A percentile compares a stretch with the other conserved stretches of the same genome.
phyloP scores from a whole-genome alignment of 2,888 invertebrate species.

The Diachrysia chrysitis region DNA sequence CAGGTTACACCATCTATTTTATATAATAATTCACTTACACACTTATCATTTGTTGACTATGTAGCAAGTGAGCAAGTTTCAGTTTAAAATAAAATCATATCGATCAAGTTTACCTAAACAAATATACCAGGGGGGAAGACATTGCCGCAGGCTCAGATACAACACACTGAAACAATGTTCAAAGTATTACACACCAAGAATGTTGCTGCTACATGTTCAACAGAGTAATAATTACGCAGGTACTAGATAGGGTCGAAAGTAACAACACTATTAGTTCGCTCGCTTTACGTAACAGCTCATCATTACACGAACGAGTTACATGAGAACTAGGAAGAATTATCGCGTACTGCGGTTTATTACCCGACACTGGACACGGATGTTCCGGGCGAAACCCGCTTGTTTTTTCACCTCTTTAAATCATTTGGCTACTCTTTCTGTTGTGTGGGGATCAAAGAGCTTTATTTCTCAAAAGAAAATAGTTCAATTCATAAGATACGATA shows the following conservation, averaged over 20 bases:
- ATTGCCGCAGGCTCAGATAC: background rate
- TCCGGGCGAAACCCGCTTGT: slow-evolving; percentile 36
- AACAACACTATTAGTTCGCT: slow-evolving; percentile 48
- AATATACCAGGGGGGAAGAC: background rate
- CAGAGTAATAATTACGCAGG: slow-evolving; percentile 39
- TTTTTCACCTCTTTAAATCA: slow-evolving; percentile 41
- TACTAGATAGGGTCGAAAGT: slow-evolving; percentile 46
- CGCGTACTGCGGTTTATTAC: slow-evolving; percentile 58
- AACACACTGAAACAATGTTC: background rate
- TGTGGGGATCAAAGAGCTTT: too few species aligned
- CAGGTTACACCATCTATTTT: too few species aligned
- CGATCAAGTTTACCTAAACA: background rate
- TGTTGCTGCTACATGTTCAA: slow-evolving; percentile 21
- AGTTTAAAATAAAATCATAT: too few species aligned
- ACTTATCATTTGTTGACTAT: too few species aligned
- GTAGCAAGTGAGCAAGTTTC: too few species aligned
- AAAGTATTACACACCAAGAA: slow-evolving; percentile 26
- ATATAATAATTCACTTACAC: too few species aligned
- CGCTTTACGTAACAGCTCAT: slow-evolving; percentile 62
- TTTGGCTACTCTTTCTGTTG: slow-evolving; percentile 27
- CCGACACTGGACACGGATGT: slow-evolving; percentile 46
- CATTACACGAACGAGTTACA: slow-evolving; percentile 66
- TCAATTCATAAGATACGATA: too few species aligned
- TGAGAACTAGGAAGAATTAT: slow-evolving; percentile 73
- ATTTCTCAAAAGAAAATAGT: too few species aligned